Evolutionary conservation across 2,888 invertebrate species (phyloP).

Genomic region (Scaptomyza reducta): DNA sequence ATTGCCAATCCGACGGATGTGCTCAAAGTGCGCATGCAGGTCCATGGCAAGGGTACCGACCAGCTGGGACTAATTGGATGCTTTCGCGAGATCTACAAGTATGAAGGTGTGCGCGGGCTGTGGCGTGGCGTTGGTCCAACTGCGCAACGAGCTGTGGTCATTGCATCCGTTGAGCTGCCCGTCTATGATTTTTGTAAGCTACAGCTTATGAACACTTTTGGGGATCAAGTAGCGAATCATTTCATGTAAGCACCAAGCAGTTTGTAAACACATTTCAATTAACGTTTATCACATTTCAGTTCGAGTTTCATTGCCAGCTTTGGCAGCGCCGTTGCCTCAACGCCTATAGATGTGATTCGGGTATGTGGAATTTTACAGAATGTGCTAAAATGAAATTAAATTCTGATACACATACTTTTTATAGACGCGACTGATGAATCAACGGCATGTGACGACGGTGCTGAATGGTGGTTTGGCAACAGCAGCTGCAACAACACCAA

Average conservation of each 20-base stretch:
- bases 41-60: conserved; percentile 86
- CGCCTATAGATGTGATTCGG: conserved; percentile 96
- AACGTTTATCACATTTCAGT: conserved; percentile 84
- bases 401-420: neutral
- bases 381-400: neutral
- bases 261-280: neutral
- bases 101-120: conserved; percentile 93
- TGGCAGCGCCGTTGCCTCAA: conserved; percentile 96
- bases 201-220: conserved; percentile 88
- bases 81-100: conserved; percentile 91
- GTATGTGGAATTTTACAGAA: conserved; percentile 85
- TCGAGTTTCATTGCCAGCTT: conserved; percentile 96
- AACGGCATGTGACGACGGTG: conserved; percentile 87
- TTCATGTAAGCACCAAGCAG: conserved; percentile 88
- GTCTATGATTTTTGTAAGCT: conserved; percentile 96
- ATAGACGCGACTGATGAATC: conserved; percentile 97
- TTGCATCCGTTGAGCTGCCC: conserved; percentile 97
- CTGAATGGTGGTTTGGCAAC: conserved; percentile 81
- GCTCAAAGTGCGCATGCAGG: conserved; percentile 97
- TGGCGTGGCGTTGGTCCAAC: conserved; percentile 97
- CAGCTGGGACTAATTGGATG: conserved; percentile 89
- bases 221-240: conserved; percentile 93
- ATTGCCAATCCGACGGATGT: conserved; percentile 98
- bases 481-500: conserved; percentile 77
- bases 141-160: conserved; percentile 95